These are phyloP conservation scores for Drosophila borealis DNA, from an alignment of 2,888 invertebrate genomes.

Conservation along the genomic window DNA sequence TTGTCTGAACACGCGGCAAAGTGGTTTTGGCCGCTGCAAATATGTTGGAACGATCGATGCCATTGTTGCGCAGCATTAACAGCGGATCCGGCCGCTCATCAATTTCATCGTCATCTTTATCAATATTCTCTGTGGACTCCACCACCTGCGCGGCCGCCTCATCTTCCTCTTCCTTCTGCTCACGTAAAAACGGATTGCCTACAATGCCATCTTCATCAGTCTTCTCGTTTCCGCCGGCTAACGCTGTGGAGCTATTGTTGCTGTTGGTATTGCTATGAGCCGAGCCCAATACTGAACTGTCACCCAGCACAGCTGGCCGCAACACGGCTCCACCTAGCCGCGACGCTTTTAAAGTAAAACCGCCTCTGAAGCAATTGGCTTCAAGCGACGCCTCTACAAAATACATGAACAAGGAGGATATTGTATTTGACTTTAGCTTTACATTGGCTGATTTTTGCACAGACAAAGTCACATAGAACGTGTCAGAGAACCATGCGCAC, in stretches of 20 bases:
- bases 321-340: slow-evolving; percentile 81
- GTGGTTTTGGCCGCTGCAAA: slow-evolving; percentile 82
- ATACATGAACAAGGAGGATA: slow-evolving; percentile 41
- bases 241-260: slow-evolving; percentile 45
- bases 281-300: slow-evolving; percentile 76
- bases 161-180: slow-evolving; percentile 74
- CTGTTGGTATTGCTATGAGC: slow-evolving; percentile 40
- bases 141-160: slow-evolving; percentile 52
- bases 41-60: slow-evolving; percentile 83
- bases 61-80: slow-evolving; percentile 82
- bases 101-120: slow-evolving; percentile 74
- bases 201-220: slow-evolving; percentile 61
- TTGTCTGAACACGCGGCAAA: slow-evolving; percentile 85
- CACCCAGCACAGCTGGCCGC: slow-evolving; percentile 81
- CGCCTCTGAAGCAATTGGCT: slow-evolving; percentile 82
- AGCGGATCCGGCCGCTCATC: slow-evolving; percentile 83
- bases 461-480: neutral
- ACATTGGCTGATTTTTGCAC: neutral
- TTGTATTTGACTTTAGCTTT: slow-evolving; percentile 20
- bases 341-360: slow-evolving; percentile 80
- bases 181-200: slow-evolving; percentile 83
- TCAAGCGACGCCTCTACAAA: slow-evolving; percentile 83
- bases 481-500: no score
- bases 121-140: slow-evolving; percentile 62
- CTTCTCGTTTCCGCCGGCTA: slow-evolving; percentile 51